Evolutionary conservation across 2,888 invertebrate species (phyloP).

Genomic region (Apoda limacodes): DNA sequence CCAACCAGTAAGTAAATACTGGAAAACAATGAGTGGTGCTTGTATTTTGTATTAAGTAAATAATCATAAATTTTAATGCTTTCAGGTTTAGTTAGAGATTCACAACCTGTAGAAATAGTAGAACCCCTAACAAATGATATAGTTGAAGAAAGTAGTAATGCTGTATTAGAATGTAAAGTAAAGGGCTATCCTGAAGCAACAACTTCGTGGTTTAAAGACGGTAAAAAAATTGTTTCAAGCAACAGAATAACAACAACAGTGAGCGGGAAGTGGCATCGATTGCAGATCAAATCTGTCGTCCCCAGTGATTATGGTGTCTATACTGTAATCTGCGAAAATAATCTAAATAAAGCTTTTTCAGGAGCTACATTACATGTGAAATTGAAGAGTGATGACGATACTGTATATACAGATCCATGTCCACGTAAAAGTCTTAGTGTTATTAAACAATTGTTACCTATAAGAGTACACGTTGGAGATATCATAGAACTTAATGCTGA

Average conservation of each 20-base stretch:
- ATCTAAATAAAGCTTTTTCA: slow-evolving; percentile 13
- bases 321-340: slow-evolving; percentile 18
- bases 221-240: slow-evolving; percentile 14
- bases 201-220: slow-evolving; percentile 26
- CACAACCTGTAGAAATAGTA: no score
- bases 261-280: slow-evolving; percentile 17
- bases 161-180: slow-evolving; percentile 24
- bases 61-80: no score
- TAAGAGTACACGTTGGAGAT: slow-evolving; percentile 18
- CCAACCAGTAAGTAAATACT: no score
- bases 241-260: slow-evolving; percentile 18
- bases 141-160: slow-evolving; percentile 18
- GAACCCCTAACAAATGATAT: slow-evolving; percentile 22
- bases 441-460: slow-evolving; percentile 17
- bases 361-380: slow-evolving; percentile 23
- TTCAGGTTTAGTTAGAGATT: no score
- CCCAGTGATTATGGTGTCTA: slow-evolving; percentile 26
- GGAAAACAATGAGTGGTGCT: no score
- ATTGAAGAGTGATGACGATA: slow-evolving; percentile 6
- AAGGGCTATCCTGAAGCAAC: slow-evolving; percentile 11
- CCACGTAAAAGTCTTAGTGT: slow-evolving; percentile 10
- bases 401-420: slow-evolving; percentile 6
- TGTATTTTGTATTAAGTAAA: no score
- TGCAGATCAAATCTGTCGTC: slow-evolving; percentile 21
- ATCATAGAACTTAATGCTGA: slow-evolving; percentile 20